These are phyloP conservation scores for Erannis defoliaria DNA, from an alignment of 2,888 invertebrate genomes.

Conservation along the genomic window DNA sequence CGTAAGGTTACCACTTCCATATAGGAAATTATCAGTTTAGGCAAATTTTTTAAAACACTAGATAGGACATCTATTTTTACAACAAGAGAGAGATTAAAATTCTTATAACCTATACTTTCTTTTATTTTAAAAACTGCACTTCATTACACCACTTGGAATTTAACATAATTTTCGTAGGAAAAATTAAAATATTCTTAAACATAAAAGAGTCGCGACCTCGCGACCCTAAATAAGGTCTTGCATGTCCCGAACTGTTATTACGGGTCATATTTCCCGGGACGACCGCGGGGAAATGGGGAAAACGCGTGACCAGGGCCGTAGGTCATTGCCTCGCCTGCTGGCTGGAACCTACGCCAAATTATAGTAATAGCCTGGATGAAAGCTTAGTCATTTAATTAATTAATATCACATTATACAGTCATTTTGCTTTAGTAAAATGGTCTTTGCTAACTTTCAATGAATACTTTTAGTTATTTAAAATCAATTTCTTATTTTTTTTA, in stretches of 20 bases:
- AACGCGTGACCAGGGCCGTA: slow-evolving; percentile 62
- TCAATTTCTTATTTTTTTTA: no score
- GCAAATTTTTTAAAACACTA: no score
- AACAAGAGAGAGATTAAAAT: no score
- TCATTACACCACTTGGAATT: no score
- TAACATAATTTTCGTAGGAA: slow-evolving; percentile 6
- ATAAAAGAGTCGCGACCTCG: slow-evolving; percentile 51
- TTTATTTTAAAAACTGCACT: no score
- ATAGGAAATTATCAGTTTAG: no score
- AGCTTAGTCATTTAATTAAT: slow-evolving; percentile 13
- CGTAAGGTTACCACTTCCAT: no score
- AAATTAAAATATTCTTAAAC: slow-evolving; percentile 38
- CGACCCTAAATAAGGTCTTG: slow-evolving; percentile 64
- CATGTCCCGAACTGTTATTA: slow-evolving; percentile 63
- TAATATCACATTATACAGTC: not conserved
- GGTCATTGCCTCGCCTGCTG: slow-evolving; percentile 42
- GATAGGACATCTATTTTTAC: no score
- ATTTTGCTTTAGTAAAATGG: not conserved
- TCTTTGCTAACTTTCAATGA: not conserved
- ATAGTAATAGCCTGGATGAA: slow-evolving; percentile 12
- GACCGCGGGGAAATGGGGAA: slow-evolving; percentile 58
- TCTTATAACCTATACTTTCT: no score
- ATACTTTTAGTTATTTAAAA: not conserved
- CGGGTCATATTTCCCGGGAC: slow-evolving; percentile 58
- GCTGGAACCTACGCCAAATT: slow-evolving; percentile 19